These are phyloP conservation scores for Mystacides longicornis DNA, from an alignment of 2,888 invertebrate genomes.

Conservation along the genomic window DNA sequence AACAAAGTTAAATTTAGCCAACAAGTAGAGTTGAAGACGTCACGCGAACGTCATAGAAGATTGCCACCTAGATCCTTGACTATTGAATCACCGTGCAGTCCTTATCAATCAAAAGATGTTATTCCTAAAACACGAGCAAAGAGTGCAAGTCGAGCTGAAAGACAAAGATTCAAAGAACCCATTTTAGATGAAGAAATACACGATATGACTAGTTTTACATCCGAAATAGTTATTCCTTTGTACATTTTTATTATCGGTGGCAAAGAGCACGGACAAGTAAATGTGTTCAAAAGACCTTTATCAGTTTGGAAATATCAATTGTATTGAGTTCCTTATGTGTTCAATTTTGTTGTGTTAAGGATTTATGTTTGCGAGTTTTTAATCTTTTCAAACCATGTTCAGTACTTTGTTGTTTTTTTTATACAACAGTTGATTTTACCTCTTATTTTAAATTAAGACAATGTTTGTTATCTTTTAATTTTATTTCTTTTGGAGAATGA, in stretches of 20 bases:
- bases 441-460: background rate
- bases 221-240: constrained; percentile 45
- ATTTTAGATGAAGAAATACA: constrained; percentile 26
- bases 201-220: constrained; percentile 30
- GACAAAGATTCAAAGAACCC: constrained; percentile 30
- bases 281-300: constrained; percentile 67
- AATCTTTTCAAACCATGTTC: background rate
- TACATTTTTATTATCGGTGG: constrained; percentile 71
- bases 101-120: constrained; percentile 24
- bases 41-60: constrained; percentile 32
- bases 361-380: background rate
- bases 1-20: constrained; percentile 28
- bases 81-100: constrained; percentile 37
- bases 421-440: background rate
- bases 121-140: constrained; percentile 41
- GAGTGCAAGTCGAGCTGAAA: constrained; percentile 51
- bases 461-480: too few relatives aligned
- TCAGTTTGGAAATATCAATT: constrained; percentile 72
- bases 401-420: background rate
- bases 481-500: background rate
- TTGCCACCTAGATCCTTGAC: constrained; percentile 44
- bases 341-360: background rate
- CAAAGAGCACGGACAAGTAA: constrained; percentile 69
- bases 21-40: constrained; percentile 34
- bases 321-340: constrained; percentile 29